Evolutionary conservation across 2,113 vertebrate genomes (phyloP).

Genomic region (Tricholaema leucomelas): DNA sequence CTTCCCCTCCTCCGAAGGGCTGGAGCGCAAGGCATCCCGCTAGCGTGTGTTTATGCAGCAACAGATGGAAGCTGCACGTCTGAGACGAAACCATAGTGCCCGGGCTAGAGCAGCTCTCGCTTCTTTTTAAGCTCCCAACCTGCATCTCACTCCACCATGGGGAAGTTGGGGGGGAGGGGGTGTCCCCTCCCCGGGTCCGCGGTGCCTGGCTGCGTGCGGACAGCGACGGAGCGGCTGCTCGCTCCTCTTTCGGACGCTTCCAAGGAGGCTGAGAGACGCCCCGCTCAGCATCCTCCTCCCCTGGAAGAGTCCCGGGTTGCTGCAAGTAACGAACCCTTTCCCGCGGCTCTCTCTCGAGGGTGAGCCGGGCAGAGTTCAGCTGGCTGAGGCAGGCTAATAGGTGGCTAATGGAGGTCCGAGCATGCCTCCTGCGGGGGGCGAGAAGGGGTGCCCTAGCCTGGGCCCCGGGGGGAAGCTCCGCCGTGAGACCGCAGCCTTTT

Average conservation of each 20-base stretch:
- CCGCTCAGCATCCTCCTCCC: neutral
- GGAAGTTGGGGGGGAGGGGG: neutral
- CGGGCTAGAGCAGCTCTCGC: neutral
- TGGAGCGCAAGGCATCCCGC: neutral
- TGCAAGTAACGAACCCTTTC: neutral
- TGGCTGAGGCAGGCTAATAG: neutral
- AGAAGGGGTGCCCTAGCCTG: neutral
- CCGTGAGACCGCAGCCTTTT: neutral
- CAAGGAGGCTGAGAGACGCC: neutral
- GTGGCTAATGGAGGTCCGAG: neutral
- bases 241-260: accelerated
- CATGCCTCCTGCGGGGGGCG: neutral
- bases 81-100: neutral
- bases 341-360: neutral
- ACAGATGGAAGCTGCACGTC: slow-evolving; percentile 27
- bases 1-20: neutral
- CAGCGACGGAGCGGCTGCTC: neutral
- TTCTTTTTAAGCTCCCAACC: neutral
- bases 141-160: neutral
- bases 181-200: neutral
- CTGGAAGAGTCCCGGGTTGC: neutral
- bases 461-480: neutral
- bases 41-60: slow-evolving; percentile 26
- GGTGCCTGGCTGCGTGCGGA: no score
- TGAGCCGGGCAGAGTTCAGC: neutral